Base-by-base conservation (phyloP, 2,797 vertebrate genomes). In the Lerista edwardsae region DNA sequence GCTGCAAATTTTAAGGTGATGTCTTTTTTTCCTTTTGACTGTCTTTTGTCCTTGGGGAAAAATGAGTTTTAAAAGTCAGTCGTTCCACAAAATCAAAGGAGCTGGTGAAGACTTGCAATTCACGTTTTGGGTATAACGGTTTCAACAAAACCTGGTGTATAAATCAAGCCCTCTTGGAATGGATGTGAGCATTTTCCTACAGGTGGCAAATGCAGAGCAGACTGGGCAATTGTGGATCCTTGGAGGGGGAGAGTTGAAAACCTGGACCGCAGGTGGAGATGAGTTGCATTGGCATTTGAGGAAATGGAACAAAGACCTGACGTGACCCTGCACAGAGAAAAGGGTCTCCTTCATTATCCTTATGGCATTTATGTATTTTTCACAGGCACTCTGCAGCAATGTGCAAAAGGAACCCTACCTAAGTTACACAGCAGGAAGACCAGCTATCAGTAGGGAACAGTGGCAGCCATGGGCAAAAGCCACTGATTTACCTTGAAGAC, bases 61-160 rank as follows among this genome's bases (percentile, higher is more conserved):
- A 79, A 73, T 21, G 29, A 21, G 64, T 69, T n/a, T n/a, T 29
- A 78, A 69, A 15, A 78, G 31, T 12, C 4, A 34, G 34, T 64
- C 44, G 6, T 36, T 4, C 75, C 31, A 7, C 1, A 51, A 77
- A 51, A 67, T 68, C n/a, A 39, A 82, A 80, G 1, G 11, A 57
- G 62, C 6, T 23, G 44, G 76, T 61, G 65, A 79, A 61, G 61
- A 64, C 59, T n/a, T 17, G 5, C 57, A 77, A 19, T 80, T 69
- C 25, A 75, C 69, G 83, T 83, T 77, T 79, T 87, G 57, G 14
- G 51, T 57, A 29, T 68, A 82, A 71, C 44, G 51, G 55, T 41
- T 84, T 78, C 86, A 87, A 73, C 36, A 80, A 86, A 87, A 88
- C 27, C n/a, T 55, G n/a, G 11, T 75, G 41, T 59, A 59, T 61